Conservation (phyloP, 2,797 vertebrate species). For the Enteromius argenteus region DNA sequence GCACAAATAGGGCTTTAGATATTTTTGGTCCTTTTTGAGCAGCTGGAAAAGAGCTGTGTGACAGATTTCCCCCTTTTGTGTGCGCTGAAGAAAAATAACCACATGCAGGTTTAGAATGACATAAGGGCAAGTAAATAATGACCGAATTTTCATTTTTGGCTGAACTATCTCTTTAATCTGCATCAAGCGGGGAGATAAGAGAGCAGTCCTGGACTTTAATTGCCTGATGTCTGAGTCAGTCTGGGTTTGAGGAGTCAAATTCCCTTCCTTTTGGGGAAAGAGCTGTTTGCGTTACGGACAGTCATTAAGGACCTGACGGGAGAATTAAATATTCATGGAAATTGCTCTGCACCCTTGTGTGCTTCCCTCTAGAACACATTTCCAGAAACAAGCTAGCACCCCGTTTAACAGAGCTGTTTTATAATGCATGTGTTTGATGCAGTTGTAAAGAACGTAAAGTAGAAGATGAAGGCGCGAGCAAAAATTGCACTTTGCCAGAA, state of each 20-base stretch:
- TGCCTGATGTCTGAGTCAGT: constrained; percentile 39
- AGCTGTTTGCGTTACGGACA: constrained; percentile 65
- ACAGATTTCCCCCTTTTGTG: not conserved
- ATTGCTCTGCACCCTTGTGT: constrained; percentile 66
- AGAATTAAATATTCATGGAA: constrained; percentile 76
- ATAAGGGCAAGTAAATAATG: not conserved
- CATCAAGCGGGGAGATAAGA: constrained; percentile 16
- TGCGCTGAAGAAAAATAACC: not conserved
- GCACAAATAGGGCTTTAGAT: not conserved
- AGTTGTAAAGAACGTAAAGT: constrained; percentile 42
- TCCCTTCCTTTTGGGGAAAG: constrained; percentile 53
- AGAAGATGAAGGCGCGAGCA: constrained; percentile 21
- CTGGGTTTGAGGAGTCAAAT: constrained; percentile 22
- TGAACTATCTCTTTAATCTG: constrained; percentile 29
- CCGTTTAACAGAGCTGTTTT: constrained; percentile 52
- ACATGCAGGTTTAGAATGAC: not conserved
- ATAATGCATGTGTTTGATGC: constrained; percentile 58
- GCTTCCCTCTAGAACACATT: constrained; percentile 68
- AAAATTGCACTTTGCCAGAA: constrained; percentile 34
- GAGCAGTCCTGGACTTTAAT: constrained; percentile 29
- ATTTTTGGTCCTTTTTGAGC: not conserved
- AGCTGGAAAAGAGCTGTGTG: not conserved
- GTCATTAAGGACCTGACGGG: constrained; percentile 69
- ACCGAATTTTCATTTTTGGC: not conserved
- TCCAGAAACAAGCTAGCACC: constrained; percentile 61